Conservation (phyloP, 1,140 invertebrate species). For the Scaptodrosophila lebanonensis region DNA sequence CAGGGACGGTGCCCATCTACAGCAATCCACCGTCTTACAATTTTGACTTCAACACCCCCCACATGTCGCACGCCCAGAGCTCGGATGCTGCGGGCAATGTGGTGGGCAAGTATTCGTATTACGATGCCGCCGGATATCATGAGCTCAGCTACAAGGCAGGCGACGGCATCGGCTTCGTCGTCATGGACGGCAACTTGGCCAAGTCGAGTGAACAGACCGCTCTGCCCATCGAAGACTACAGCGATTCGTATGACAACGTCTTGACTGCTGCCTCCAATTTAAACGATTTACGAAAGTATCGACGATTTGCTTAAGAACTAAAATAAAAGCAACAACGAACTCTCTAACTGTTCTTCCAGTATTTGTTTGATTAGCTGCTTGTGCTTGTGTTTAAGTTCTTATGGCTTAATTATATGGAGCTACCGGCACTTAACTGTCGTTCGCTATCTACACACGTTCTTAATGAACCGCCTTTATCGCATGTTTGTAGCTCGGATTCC, state of each 20-base stretch:
- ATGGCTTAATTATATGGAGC: no score
- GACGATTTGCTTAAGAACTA: conserved; percentile 19
- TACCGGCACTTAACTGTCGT: no score
- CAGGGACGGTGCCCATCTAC: neutral
- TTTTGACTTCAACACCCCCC: conserved; percentile 72
- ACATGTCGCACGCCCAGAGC: conserved; percentile 83
- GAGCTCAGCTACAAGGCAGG: conserved; percentile 65
- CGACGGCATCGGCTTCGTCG: conserved; percentile 63
- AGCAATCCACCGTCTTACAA: neutral
- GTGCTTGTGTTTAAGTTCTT: conserved; percentile 13
- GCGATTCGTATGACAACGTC: no score
- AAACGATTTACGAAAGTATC: conserved; percentile 36
- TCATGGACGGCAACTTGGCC: conserved; percentile 63
- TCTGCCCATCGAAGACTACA: conserved; percentile 26
- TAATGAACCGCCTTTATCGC: no score
- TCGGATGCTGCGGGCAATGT: conserved; percentile 83
- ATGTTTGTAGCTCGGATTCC: no score
- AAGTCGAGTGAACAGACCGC: conserved; percentile 24
- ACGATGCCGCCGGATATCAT: conserved; percentile 79
- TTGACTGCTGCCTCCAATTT: conserved; percentile 18
- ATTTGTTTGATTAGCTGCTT: conserved; percentile 13
- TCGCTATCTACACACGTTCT: no score
- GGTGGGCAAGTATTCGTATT: conserved; percentile 83
- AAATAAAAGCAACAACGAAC: conserved; percentile 36
- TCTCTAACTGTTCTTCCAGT: neutral